These are phyloP conservation scores for Lagria hirta DNA, from an alignment of 2,888 invertebrate species.

Conservation along the genomic window DNA sequence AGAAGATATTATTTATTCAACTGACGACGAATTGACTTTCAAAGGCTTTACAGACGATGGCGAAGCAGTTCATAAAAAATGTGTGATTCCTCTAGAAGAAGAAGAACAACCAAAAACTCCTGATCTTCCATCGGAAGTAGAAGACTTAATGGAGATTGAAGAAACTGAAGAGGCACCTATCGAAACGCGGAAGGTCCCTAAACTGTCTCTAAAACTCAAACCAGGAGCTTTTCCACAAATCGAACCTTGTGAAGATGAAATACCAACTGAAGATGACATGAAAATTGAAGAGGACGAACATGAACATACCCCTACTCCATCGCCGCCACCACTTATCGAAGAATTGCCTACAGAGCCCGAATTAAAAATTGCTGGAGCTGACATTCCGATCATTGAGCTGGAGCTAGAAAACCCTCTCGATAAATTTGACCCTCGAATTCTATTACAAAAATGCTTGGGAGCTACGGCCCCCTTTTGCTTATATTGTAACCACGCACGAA, in stretches of 20 bases:
- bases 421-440: conserved; percentile 69
- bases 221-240: conserved; percentile 45
- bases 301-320: too few species aligned
- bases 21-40: conserved; percentile 22
- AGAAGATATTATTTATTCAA: conserved; percentile 19
- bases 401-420: conserved; percentile 75
- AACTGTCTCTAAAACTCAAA: conserved; percentile 65
- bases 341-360: conserved; percentile 26
- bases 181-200: conserved; percentile 60
- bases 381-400: conserved; percentile 69
- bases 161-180: conserved; percentile 28
- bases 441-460: conserved; percentile 72
- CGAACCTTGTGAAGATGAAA: conserved; percentile 57
- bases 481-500: conserved; percentile 83
- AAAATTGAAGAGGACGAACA: too few species aligned
- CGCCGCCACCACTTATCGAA: background rate
- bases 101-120: conserved; percentile 7
- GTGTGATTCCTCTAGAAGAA: conserved; percentile 2
- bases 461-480: conserved; percentile 72
- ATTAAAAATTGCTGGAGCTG: conserved; percentile 60
- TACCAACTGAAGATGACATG: conserved; percentile 60
- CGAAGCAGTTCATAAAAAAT: conserved; percentile 12
- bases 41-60: conserved; percentile 18
- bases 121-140: conserved; percentile 17
- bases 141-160: conserved; percentile 27